phyloP scores from a whole-genome alignment of 2,113 vertebrate genomes.

The Colistium nudipinnis region DNA sequence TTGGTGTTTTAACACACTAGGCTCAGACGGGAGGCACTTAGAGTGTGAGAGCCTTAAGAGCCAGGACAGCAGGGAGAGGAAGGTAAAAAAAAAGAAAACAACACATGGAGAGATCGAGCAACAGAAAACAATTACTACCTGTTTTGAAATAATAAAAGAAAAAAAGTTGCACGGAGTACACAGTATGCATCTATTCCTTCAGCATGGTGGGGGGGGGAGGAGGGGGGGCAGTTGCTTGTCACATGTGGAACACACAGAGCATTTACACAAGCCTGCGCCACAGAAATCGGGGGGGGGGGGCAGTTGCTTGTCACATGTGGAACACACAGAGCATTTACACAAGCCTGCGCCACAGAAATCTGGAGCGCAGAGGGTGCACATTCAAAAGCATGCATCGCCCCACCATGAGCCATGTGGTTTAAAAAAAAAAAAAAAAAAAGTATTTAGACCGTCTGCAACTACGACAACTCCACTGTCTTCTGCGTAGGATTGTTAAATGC shows the following conservation, averaged over 20 bases:
- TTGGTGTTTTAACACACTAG: constrained; percentile 59
- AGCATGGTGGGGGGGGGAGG: constrained; percentile 7
- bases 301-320: constrained; percentile 61
- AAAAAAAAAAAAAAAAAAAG: constrained; percentile 18
- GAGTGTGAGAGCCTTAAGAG: constrained; percentile 74
- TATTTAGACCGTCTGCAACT: constrained; percentile 47
- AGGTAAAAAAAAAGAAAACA: not conserved
- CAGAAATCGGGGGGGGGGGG: constrained; percentile 64
- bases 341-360: constrained; percentile 68
- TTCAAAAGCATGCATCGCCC: constrained; percentile 77
- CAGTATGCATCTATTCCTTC: constrained; percentile 61
- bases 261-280: constrained; percentile 72
- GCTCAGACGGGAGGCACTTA: constrained; percentile 79
- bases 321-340: constrained; percentile 71
- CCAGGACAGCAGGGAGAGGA: constrained; percentile 43
- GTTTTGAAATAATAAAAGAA: not conserved
- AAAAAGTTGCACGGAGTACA: constrained; percentile 32
- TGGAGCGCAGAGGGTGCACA: constrained; percentile 70
- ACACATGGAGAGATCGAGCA: constrained; percentile 31
- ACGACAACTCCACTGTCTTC: constrained; percentile 57
- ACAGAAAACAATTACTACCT: constrained; percentile 45
- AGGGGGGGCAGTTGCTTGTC: not conserved
- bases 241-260: constrained; percentile 66
- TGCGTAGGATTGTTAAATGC: constrained; percentile 64
- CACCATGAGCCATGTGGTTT: constrained; percentile 57